Conservation (phyloP, 2,113 vertebrate species). For the Sardina pilchardus region DNA sequence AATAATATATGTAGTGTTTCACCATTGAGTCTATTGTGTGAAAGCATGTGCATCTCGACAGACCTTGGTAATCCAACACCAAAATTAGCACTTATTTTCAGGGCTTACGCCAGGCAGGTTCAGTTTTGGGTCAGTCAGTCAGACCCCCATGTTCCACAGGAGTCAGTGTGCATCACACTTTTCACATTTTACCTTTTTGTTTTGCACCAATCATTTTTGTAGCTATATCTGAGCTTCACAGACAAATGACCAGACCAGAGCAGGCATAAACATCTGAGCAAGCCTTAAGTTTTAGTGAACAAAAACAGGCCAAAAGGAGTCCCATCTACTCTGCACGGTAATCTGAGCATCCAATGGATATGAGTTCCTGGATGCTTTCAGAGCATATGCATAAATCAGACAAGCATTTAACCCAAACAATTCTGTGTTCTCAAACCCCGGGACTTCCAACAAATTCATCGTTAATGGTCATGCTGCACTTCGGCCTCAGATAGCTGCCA, state of each 20-base stretch:
- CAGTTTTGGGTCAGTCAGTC: conserved; percentile 49
- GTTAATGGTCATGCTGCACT: conserved; percentile 30
- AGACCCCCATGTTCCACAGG: conserved; percentile 50
- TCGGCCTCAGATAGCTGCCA: conserved; percentile 21
- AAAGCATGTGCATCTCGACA: conserved; percentile 52
- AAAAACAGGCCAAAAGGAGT: not conserved
- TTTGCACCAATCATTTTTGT: conserved; percentile 41
- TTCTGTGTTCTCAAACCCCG: conserved; percentile 31
- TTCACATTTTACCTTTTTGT: conserved; percentile 32
- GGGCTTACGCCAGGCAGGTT: conserved; percentile 53
- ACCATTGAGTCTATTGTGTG: conserved; percentile 55
- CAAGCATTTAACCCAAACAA: conserved; percentile 39
- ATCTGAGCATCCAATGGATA: conserved; percentile 26
- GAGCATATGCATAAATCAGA: conserved; percentile 45
- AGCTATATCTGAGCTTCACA: not conserved
- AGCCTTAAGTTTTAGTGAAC: not conserved
- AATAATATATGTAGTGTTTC: conserved; percentile 65
- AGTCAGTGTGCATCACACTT: conserved; percentile 44
- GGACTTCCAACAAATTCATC: conserved; percentile 27
- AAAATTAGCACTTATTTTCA: conserved; percentile 55
- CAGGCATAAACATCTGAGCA: not conserved
- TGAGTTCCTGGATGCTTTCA: conserved; percentile 27
- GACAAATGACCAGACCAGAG: not conserved
- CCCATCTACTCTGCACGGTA: not conserved
- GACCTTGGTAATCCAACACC: conserved; percentile 58